Percentiles rank a stretch among this genome's conserved stretches.
Conservation (phyloP, 2,888 invertebrate species). For the Lampropteryx suffumata region DNA sequence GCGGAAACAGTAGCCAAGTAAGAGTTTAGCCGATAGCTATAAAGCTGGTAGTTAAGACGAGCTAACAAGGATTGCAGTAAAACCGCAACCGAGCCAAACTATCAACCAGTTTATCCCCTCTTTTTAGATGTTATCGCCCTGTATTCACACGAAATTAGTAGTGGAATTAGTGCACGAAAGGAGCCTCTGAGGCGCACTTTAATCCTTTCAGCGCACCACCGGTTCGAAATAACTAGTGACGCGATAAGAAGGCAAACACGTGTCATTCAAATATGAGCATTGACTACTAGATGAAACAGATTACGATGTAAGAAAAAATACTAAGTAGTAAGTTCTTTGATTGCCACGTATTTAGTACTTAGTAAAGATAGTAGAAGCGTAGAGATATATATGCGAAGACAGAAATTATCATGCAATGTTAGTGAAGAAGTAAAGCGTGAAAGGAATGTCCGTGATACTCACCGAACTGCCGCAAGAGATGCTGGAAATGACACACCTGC, state of each 20-base stretch:
- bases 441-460: constrained; percentile 57
- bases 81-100: constrained; percentile 12
- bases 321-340: background rate
- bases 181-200: too few species aligned
- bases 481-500: constrained; percentile 84
- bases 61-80: constrained; percentile 15
- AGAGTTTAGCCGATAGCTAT: constrained; percentile 15
- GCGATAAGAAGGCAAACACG: background rate
- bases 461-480: constrained; percentile 81
- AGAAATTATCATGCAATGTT: constrained; percentile 28
- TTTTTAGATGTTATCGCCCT: background rate
- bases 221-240: too few species aligned
- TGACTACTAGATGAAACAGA: background rate
- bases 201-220: too few species aligned
- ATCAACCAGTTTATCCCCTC: constrained; percentile 11
- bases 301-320: background rate
- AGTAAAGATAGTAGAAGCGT: background rate
- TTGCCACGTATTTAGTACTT: background rate
- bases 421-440: constrained; percentile 37
- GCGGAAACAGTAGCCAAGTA: constrained; percentile 12
- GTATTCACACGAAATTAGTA: background rate
- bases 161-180: too few species aligned
- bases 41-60: constrained; percentile 16
- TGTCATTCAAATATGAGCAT: background rate
- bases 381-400: background rate